Base-by-base conservation (phyloP, 1,140 invertebrate genomes). In the Kradibia gibbosae region DNA sequence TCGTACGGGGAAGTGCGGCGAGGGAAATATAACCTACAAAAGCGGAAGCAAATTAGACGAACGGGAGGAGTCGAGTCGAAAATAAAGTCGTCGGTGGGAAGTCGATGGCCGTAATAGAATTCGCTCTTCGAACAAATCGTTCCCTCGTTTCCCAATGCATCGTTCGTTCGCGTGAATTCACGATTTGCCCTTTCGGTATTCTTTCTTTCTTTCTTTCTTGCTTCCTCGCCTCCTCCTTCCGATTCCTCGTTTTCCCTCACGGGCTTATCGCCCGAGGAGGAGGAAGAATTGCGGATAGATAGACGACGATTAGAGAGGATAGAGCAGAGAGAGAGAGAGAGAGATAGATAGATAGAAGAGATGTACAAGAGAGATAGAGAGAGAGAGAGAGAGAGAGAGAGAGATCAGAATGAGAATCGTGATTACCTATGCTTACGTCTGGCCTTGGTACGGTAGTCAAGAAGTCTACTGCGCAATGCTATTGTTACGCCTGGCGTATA, bases 1-100 rank as follows among this genome's bases (percentile, higher is more conserved):
- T 11, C 34, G 7, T 13, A 57, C 2, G 7, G 7, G 28, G n/a
- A 39, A 39, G 4, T 39, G 15, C 8, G n/a, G 11, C 0, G 34
- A 22, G n/a, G n/a, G 11, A 39, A 10, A 53, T 73, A 73, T 73
- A 73, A 73, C 71, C 71, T 55, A 73, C 10, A 73, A 73, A 73
- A 73, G 45, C 0, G 20, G 7, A 8, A 25, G 31, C n/a, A n/a
- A n/a, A n/a, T n/a, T n/a, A 5, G 42, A 25, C 1, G 1, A 39
- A 17, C 28, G 11, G 36, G 31, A 17, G 62, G 48, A 71, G 70
- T 42, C 20, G 42, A 71, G 48, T 11, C 0, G 15, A 73, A 73
- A 73, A 53, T 55, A 53, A 55, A n/a, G n/a, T n/a, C n/a, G n/a
- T n/a, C n/a, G n/a, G 53, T 48, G 22, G 25, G 39, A 73, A 53